Base-by-base conservation (phyloP, 1,140 invertebrate genomes). In the Micrasema longulum region DNA sequence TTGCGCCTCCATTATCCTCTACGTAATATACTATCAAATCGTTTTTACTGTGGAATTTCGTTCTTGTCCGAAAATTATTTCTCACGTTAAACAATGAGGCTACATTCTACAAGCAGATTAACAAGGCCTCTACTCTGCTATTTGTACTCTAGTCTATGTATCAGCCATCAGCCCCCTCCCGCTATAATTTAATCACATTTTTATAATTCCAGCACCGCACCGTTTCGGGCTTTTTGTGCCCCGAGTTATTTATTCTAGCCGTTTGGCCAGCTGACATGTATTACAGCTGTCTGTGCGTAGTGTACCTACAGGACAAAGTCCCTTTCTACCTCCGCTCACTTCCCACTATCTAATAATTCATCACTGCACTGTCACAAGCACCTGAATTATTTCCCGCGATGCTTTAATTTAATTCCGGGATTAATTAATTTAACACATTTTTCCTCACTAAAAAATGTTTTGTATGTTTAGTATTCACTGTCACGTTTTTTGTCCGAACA, bases 11-110 rank as follows among this genome's bases (percentile, higher is more conserved):
- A 31, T 31, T 31, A 31, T 31, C 7, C 26, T 31, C 26, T 31
- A 31, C 7, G 26, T 31, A 31, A 31, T 31, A 31, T 31, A n/a
- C n/a, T 60, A 41, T 60, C 55, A 60, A 41, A 23, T 22, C 41
- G 35, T 60, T 38, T 38, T 11, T 12, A 14, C 31, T 41, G 35
- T 60, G 60, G 43, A 64, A 45, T 64, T 9, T 35, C 22, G 43
- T 26, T 45, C 60, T 64, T n/a, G 16, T 47, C 11, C 14, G 26
- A 64, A 64, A 64, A 47, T 45, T 48, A 16, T 16, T 64, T 64
- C 60, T 64, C 60, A 64, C 60, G 60, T 64, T 1, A 10, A 47
- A 64, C 60, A 64, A 64, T 64, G 60, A 47, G 23, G 12, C 43
- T 23, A 48, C 18, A 64, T 47, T 64, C 60, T 64, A 31, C 9